A percentile compares a stretch with the other conserved stretches of the same genome.
These are phyloP conservation scores for Caenorhabditis uteleia DNA, from an alignment of 2,888 invertebrate species.

Conservation along the genomic window DNA sequence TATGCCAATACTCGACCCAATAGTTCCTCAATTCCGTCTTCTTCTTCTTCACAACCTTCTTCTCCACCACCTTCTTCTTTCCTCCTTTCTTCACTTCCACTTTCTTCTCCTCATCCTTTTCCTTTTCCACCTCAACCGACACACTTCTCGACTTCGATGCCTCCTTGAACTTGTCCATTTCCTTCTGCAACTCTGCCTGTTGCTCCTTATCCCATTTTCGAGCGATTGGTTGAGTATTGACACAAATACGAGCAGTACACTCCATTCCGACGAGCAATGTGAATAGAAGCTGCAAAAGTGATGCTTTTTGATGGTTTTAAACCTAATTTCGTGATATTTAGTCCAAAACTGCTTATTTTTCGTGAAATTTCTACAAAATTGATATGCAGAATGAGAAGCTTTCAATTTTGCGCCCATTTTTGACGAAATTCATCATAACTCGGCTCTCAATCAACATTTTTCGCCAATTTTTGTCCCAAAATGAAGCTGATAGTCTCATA, in stretches of 20 bases:
- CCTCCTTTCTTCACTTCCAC: constrained; percentile 3
- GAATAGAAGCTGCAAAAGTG: constrained; percentile 40
- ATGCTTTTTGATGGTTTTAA: not conserved
- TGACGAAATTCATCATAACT: too few species aligned
- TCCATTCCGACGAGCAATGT: constrained; percentile 40
- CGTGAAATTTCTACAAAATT: too few species aligned
- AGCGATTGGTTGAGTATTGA: constrained; percentile 33
- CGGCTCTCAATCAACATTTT: too few species aligned
- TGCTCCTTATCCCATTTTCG: constrained; percentile 36
- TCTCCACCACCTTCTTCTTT: constrained; percentile 4
- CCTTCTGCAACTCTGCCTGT: constrained; percentile 18
- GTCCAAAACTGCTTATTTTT: too few species aligned
- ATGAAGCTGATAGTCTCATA: too few species aligned
- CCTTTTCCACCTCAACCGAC: constrained; percentile 9
- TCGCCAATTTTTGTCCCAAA: too few species aligned
- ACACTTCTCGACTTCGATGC: constrained; percentile 10
- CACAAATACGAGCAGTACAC: constrained; percentile 23
- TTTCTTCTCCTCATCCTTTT: not conserved
- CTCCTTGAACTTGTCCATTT: constrained; percentile 14
- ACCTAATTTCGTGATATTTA: not conserved
- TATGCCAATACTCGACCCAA: constrained; percentile 58
- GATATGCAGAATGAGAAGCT: too few species aligned
- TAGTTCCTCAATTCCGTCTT: constrained; percentile 40
- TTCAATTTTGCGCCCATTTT: too few species aligned
- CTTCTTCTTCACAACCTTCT: constrained; percentile 3